phyloP scores from a whole-genome alignment of 2,888 invertebrate species.

The Liodrosophila aerea region DNA sequence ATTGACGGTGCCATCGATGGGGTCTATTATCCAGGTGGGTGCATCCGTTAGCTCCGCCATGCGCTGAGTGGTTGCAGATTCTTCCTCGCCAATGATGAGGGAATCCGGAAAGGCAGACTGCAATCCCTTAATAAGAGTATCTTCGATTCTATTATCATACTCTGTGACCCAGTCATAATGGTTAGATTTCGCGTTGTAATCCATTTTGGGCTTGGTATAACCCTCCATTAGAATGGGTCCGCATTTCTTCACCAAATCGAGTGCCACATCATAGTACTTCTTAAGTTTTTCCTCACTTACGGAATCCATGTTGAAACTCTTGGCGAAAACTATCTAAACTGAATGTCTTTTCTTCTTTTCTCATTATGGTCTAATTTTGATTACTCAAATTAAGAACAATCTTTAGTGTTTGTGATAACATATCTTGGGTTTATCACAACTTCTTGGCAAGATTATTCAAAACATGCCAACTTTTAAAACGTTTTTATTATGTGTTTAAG shows the following conservation, averaged over 20 bases:
- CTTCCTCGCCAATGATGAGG: slow-evolving; percentile 92
- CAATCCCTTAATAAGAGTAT: slow-evolving; percentile 85
- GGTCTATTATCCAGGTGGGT: slow-evolving; percentile 65
- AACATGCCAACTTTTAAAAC: no score
- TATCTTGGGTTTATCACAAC: no score
- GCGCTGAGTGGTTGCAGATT: slow-evolving; percentile 76
- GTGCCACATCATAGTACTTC: slow-evolving; percentile 76
- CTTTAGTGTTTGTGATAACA: no score
- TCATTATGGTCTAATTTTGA: no score
- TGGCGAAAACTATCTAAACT: no score
- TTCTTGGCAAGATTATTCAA: no score
- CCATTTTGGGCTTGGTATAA: slow-evolving; percentile 73
- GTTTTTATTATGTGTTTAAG: no score
- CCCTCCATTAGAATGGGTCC: slow-evolving; percentile 80
- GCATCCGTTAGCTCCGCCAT: slow-evolving; percentile 37
- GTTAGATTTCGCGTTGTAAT: slow-evolving; percentile 83
- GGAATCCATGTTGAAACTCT: slow-evolving; percentile 1
- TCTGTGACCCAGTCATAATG: slow-evolving; percentile 90
- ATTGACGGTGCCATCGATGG: slow-evolving; percentile 52
- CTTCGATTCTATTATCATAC: slow-evolving; percentile 90
- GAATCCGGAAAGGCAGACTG: slow-evolving; percentile 85
- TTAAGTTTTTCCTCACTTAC: slow-evolving; percentile 64
- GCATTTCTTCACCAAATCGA: slow-evolving; percentile 79
- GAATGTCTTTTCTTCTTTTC: no score
- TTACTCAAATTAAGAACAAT: no score